phyloP scores from a whole-genome alignment of 2,888 invertebrate genomes.

The Chymomyza caudatula region DNA sequence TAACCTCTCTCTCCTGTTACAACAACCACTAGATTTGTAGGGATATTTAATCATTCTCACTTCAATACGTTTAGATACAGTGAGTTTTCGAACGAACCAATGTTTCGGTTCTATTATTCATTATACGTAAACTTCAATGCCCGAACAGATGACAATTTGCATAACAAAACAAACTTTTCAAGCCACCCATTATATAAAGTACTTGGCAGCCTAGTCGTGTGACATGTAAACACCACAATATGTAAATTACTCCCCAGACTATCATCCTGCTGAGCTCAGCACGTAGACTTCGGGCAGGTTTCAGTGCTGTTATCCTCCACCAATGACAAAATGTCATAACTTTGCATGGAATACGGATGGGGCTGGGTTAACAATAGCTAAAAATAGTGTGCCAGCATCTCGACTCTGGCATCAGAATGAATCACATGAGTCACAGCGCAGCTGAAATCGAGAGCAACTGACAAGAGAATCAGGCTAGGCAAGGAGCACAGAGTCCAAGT shows the following conservation, averaged over 20 bases:
- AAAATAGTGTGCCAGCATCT: constrained; percentile 21
- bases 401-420: background rate
- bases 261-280: background rate
- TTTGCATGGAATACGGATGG: background rate
- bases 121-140: too few relatives aligned
- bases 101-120: too few relatives aligned
- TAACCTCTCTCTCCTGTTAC: too few relatives aligned
- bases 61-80: too few relatives aligned
- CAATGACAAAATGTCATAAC: constrained; percentile 21
- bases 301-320: constrained; percentile 5
- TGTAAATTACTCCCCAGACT: constrained; percentile 32
- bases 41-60: too few relatives aligned
- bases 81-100: too few relatives aligned
- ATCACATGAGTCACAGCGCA: background rate
- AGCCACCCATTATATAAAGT: background rate
- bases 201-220: background rate
- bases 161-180: background rate
- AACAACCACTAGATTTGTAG: too few relatives aligned
- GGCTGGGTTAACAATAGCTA: constrained; percentile 26
- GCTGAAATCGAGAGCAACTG: background rate
- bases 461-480: constrained; percentile 1
- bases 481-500: too few relatives aligned
- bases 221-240: constrained; percentile 14
- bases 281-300: constrained; percentile 2
- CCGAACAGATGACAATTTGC: constrained; percentile 3